Percentiles rank a stretch among this genome's conserved stretches.
These are phyloP conservation scores for Ivindomyrus marchei DNA, from an alignment of 2,113 vertebrate species.

Conservation along the genomic window DNA sequence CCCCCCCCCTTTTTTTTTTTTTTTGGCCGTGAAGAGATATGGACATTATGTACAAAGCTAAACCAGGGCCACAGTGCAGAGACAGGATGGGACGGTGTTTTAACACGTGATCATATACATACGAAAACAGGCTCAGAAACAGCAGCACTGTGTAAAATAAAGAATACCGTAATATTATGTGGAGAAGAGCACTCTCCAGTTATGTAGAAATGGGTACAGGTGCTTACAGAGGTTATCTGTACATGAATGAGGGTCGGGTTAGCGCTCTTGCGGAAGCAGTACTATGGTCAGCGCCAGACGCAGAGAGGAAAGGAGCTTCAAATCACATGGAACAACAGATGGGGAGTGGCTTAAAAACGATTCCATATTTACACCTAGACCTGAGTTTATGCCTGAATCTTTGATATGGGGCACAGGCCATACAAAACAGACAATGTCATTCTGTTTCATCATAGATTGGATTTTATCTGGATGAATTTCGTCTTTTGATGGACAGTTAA, in stretches of 20 bases:
- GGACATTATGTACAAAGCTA: conserved; percentile 11
- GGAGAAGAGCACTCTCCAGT: background rate
- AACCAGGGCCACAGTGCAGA: background rate
- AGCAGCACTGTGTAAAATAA: conserved; percentile 7
- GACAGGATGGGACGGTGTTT: background rate
- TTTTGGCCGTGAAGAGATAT: background rate
- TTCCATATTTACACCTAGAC: conserved; percentile 7
- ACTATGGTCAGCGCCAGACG: background rate
- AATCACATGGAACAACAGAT: background rate
- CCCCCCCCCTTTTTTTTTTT: background rate
- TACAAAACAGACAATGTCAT: background rate
- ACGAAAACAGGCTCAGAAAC: background rate
- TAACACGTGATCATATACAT: background rate
- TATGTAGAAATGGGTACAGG: background rate
- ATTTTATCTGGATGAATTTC: background rate
- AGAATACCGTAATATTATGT: background rate
- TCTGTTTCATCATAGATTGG: background rate
- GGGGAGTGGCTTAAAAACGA: background rate
- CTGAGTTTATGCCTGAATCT: background rate
- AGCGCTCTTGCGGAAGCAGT: background rate
- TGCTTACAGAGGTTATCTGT: background rate
- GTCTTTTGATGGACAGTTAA: background rate
- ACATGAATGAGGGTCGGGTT: background rate
- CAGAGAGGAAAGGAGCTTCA: background rate
- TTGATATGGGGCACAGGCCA: background rate